Conservation (phyloP, 2,797 vertebrate species). For the Poeciliopsis paucimaculata region DNA sequence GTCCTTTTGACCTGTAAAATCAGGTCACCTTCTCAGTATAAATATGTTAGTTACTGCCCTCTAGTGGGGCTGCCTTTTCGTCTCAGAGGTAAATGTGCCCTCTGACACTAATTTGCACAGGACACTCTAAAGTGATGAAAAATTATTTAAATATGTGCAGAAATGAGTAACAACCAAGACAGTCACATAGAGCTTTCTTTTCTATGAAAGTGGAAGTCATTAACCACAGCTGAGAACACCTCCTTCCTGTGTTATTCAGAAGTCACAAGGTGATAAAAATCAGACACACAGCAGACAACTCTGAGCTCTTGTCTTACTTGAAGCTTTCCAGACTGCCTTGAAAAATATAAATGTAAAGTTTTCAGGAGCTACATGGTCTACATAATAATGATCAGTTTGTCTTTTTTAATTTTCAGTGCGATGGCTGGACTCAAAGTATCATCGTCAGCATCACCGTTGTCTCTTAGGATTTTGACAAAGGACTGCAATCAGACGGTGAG, state of each 20-base stretch:
- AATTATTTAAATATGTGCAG: background rate
- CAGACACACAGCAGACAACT: background rate
- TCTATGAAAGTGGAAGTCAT: slow-evolving; percentile 15
- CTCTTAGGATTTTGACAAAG: slow-evolving; percentile 55
- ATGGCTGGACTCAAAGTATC: slow-evolving; percentile 10
- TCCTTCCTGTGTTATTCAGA: slow-evolving; percentile 36
- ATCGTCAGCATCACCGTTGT: background rate
- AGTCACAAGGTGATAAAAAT: slow-evolving; percentile 34
- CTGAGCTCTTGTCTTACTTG: background rate
- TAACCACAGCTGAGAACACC: slow-evolving; percentile 9
- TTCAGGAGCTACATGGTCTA: background rate
- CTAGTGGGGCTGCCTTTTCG: slow-evolving; percentile 28
- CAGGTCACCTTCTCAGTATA: background rate
- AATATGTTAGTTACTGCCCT: slow-evolving; percentile 36
- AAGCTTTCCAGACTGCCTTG: background rate
- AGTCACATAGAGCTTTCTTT: background rate
- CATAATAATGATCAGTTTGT: slow-evolving; percentile 33
- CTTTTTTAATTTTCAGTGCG: slow-evolving; percentile 42
- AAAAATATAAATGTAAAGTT: background rate
- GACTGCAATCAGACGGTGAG: slow-evolving; percentile 72
- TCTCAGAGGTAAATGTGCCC: slow-evolving; percentile 14
- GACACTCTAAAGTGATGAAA: background rate
- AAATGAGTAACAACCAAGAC: background rate
- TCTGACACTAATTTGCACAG: background rate
- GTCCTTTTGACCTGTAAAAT: background rate